These are phyloP conservation scores for Scaptomyza caliginosa DNA, from an alignment of 2,888 invertebrate species.

Conservation along the genomic window DNA sequence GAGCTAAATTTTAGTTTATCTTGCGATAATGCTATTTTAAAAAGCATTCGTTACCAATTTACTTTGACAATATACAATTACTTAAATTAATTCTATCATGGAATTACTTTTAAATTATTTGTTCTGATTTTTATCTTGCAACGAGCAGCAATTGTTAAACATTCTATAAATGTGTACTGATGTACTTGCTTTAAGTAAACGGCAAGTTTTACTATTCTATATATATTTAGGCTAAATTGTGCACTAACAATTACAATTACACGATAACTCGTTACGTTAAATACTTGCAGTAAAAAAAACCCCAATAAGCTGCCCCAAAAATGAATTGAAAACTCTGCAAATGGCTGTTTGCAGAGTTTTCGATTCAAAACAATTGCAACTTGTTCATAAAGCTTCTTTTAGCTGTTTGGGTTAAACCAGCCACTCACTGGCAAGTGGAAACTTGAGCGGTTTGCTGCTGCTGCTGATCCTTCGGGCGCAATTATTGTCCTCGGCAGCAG, in stretches of 20 bases:
- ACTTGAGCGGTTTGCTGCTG: conserved; percentile 81
- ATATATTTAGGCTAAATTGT: conserved; percentile 35
- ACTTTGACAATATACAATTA: conserved; percentile 36
- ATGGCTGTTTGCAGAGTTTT: conserved; percentile 60
- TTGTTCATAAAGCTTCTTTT: background rate
- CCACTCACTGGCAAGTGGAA: conserved; percentile 84
- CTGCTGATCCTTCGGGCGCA: conserved; percentile 81
- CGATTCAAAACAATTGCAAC: background rate
- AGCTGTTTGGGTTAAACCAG: conserved; percentile 77
- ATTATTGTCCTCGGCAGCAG: conserved; percentile 83
- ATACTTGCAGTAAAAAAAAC: conserved; percentile 30
- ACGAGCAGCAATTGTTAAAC: conserved; percentile 4
- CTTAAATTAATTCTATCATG: conserved; percentile 1
- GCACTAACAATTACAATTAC: conserved; percentile 41
- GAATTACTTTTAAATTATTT: conserved; percentile 13
- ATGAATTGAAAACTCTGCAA: conserved; percentile 32
- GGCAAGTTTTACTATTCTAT: background rate
- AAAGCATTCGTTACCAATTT: conserved; percentile 73
- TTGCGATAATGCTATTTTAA: conserved; percentile 43
- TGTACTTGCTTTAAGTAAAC: background rate
- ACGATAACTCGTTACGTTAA: conserved; percentile 21
- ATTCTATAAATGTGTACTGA: conserved; percentile 4
- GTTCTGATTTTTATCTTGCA: conserved; percentile 10
- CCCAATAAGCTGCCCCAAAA: conserved; percentile 10
- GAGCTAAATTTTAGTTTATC: conserved; percentile 12